phyloP scores from a whole-genome alignment of 2,113 vertebrate genomes.

The Tetrao urogallus region DNA sequence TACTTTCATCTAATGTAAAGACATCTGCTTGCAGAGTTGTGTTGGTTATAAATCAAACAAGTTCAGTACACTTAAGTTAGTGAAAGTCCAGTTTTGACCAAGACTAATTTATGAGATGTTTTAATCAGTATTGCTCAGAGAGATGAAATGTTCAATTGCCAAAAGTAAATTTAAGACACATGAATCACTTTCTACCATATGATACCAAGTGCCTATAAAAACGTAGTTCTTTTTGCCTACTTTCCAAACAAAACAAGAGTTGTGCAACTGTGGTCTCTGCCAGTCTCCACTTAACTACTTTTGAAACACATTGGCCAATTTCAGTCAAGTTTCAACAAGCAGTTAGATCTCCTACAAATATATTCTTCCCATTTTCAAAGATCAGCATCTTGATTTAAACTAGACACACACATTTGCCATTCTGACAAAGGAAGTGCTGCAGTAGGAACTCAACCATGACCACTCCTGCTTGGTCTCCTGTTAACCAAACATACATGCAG shows the following conservation, averaged over 20 bases:
- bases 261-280: background rate
- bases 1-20: background rate
- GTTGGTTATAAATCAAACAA: background rate
- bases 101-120: background rate
- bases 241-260: slow-evolving; percentile 53
- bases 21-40: background rate
- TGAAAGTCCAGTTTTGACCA: background rate
- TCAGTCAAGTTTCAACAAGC: background rate
- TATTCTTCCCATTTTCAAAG: slow-evolving; percentile 8
- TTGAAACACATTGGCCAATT: background rate
- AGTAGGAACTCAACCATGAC: background rate
- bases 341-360: background rate
- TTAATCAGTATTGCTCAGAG: background rate
- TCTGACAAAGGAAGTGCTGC: background rate
- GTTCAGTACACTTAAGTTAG: background rate
- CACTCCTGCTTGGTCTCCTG: background rate
- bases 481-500: background rate
- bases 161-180: background rate
- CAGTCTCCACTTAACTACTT: slow-evolving; percentile 12
- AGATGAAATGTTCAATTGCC: slow-evolving; percentile 30
- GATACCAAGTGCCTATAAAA: background rate
- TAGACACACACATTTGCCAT: background rate
- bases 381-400: background rate
- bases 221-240: background rate
- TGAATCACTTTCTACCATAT: background rate